phyloP scores from a whole-genome alignment of 1,140 invertebrate species.

The Danaus melanippus region DNA sequence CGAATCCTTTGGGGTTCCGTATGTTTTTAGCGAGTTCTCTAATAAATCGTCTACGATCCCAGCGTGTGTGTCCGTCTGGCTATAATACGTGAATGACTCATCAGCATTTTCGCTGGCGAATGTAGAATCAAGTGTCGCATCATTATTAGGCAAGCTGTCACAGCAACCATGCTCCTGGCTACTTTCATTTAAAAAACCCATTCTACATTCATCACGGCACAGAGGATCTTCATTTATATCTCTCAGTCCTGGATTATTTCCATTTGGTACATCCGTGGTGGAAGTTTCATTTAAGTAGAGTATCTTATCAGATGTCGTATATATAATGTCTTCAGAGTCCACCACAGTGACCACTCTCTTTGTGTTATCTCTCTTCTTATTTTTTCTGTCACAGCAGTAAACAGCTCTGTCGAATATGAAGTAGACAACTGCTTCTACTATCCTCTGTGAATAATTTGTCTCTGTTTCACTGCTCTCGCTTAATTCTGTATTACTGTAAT shows the following conservation, averaged over 20 bases:
- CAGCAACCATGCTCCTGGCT: no score
- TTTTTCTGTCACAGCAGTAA: conserved; percentile 22
- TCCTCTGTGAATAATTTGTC: conserved; percentile 23
- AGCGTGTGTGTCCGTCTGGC: conserved; percentile 10
- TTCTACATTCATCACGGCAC: no score
- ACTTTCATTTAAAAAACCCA: no score
- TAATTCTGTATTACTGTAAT: conserved; percentile 31
- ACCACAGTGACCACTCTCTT: conserved; percentile 55
- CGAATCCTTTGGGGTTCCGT: conserved; percentile 4
- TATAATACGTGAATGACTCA: no score
- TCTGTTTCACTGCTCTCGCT: conserved; percentile 40
- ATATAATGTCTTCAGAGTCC: conserved; percentile 58
- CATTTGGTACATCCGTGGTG: no score
- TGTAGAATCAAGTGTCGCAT: no score
- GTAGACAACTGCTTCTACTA: conserved; percentile 46
- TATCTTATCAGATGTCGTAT: conserved; percentile 36
- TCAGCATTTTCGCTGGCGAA: no score
- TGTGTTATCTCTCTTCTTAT: conserved; percentile 22
- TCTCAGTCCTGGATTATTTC: no score
- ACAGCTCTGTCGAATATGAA: conserved; percentile 47
- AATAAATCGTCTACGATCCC: conserved; percentile 16
- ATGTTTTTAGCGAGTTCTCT: conserved; percentile 14
- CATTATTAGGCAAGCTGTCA: no score
- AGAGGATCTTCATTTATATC: no score
- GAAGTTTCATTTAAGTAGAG: conserved; percentile 12